Percentiles rank a stretch among this genome's conserved stretches.
Conservation (phyloP, 2,888 invertebrate species). For the Ophion ventricosus region DNA sequence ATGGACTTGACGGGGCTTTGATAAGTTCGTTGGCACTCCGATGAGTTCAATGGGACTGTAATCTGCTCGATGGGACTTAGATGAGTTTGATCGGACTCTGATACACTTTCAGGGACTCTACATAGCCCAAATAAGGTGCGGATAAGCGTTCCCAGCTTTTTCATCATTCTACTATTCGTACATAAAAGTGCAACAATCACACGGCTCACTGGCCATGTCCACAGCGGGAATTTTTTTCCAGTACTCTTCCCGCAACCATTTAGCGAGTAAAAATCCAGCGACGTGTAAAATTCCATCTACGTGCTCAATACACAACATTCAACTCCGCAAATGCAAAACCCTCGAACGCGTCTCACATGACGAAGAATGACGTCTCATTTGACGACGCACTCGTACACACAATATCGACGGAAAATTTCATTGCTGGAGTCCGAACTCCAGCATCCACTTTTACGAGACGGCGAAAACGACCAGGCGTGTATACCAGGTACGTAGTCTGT, state of each 20-base stretch:
- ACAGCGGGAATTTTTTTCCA: no score
- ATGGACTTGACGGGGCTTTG: neutral
- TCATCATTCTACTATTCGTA: neutral
- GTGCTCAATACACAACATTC: no score
- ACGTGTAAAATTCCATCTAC: no score
- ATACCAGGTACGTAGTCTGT: neutral
- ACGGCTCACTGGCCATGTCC: no score
- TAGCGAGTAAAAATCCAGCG: no score
- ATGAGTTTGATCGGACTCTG: neutral
- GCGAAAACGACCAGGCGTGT: neutral
- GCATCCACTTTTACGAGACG: conserved; percentile 15
- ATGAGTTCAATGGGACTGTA: neutral
- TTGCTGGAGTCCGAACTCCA: neutral
- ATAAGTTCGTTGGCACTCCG: neutral
- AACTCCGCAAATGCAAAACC: no score
- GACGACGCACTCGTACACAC: neutral
- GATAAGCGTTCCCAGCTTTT: neutral
- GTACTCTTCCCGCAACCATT: no score
- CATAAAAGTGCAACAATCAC: neutral
- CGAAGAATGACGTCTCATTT: no score
- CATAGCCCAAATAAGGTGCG: neutral
- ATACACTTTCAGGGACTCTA: neutral
- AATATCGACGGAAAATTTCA: neutral
- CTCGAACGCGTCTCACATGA: no score
- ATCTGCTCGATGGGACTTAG: no score